Conservation (phyloP, 2,113 vertebrate genomes). For the Apteryx mantelli region DNA sequence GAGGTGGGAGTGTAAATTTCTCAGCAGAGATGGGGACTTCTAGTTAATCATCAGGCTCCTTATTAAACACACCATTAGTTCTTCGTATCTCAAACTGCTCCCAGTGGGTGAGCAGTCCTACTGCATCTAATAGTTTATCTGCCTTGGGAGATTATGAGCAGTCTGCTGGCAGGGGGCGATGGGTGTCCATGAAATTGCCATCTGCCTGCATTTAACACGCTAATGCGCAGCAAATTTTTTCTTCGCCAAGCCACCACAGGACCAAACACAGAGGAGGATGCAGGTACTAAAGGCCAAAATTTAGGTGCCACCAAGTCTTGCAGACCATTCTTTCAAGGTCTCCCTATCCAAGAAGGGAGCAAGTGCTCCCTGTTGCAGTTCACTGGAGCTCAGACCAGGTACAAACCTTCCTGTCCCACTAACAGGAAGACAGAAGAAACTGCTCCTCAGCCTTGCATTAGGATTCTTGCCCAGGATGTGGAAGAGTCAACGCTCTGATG, state of each 20-base stretch:
- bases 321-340: neutral
- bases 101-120: neutral
- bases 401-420: neutral
- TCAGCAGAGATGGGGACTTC: neutral
- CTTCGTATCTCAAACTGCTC: neutral
- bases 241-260: neutral
- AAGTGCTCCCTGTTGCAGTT: neutral
- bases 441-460: neutral
- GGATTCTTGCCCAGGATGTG: neutral
- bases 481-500: neutral
- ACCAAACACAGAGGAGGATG: neutral
- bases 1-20: neutral
- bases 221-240: accelerated
- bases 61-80: neutral
- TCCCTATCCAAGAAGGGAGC: neutral
- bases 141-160: neutral
- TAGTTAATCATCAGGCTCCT: neutral
- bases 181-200: neutral
- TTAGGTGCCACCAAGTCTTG: neutral
- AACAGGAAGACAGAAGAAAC: neutral
- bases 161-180: neutral
- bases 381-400: neutral
- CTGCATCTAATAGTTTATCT: neutral
- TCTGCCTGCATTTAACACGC: neutral
- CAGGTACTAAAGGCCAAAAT: neutral